Percentiles rank a stretch among this genome's conserved stretches.
Evolutionary conservation across 2,113 vertebrate species (phyloP).

Genomic region (Spilogale gracilis): DNA sequence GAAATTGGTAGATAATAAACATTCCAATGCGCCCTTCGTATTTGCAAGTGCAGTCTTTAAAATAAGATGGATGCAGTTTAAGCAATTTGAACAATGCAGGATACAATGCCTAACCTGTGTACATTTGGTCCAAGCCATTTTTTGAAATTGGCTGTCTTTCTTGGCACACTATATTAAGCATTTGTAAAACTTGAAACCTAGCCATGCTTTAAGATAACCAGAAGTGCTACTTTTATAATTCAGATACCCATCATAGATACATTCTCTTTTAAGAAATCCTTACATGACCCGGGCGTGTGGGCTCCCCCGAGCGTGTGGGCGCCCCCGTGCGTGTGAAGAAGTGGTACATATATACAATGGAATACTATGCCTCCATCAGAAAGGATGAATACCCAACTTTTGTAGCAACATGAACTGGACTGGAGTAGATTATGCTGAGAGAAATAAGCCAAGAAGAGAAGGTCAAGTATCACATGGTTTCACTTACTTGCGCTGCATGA

Average conservation of each 20-base stretch:
- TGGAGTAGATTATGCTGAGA: no score
- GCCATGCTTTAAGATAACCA: constrained; percentile 51
- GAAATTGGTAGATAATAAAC: constrained; percentile 79
- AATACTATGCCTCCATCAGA: no score
- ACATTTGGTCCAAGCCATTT: not conserved
- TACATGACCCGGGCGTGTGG: not conserved
- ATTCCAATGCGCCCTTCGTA: constrained; percentile 44
- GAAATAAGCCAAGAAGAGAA: no score
- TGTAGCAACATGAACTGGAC: no score
- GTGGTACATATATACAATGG: no score
- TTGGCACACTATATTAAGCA: not conserved
- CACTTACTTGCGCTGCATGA: no score
- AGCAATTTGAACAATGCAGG: not conserved
- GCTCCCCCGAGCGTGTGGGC: no score
- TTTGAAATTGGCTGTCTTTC: constrained; percentile 24
- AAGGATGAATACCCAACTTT: no score
- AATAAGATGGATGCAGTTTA: constrained; percentile 48
- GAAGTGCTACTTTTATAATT: constrained; percentile 4
- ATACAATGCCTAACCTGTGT: not conserved
- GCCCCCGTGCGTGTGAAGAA: no score
- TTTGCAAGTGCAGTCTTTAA: constrained; percentile 67
- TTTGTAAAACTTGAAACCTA: not conserved
- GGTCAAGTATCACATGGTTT: no score
- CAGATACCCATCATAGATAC: not conserved
- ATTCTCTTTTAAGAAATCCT: not conserved